phyloP scores from a whole-genome alignment of 2,888 invertebrate species.

The Sympetrum striolatum region DNA sequence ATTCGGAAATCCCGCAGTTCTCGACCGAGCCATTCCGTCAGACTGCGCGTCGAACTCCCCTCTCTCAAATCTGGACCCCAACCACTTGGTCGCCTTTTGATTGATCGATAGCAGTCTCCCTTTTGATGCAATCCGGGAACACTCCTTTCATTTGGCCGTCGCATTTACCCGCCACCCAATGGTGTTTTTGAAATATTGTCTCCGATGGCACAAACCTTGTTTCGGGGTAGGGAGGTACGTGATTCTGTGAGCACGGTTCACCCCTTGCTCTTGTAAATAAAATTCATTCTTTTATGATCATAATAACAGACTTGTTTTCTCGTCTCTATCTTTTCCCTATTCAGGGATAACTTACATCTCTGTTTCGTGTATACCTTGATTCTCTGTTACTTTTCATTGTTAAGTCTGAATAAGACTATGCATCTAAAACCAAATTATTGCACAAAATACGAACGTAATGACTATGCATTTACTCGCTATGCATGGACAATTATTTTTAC shows the following conservation, averaged over 20 bases:
- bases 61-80: background rate
- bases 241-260: background rate
- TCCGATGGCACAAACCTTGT: background rate
- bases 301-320: too few relatives aligned
- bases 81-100: background rate
- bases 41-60: background rate
- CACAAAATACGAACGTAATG: too few relatives aligned
- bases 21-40: background rate
- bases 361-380: too few relatives aligned
- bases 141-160: background rate
- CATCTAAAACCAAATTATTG: too few relatives aligned
- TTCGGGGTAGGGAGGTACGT: background rate
- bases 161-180: background rate
- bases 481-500: too few relatives aligned
- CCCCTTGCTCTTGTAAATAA: too few relatives aligned
- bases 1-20: background rate
- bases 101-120: background rate
- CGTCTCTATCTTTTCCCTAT: too few relatives aligned
- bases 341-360: too few relatives aligned
- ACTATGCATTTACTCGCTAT: too few relatives aligned
- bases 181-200: background rate
- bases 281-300: too few relatives aligned
- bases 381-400: too few relatives aligned
- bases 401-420: too few relatives aligned
- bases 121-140: background rate